These are phyloP conservation scores for Luidia sarsii DNA, from an alignment of 53 echinoderm and acorn worm species.

Conservation along the genomic window DNA sequence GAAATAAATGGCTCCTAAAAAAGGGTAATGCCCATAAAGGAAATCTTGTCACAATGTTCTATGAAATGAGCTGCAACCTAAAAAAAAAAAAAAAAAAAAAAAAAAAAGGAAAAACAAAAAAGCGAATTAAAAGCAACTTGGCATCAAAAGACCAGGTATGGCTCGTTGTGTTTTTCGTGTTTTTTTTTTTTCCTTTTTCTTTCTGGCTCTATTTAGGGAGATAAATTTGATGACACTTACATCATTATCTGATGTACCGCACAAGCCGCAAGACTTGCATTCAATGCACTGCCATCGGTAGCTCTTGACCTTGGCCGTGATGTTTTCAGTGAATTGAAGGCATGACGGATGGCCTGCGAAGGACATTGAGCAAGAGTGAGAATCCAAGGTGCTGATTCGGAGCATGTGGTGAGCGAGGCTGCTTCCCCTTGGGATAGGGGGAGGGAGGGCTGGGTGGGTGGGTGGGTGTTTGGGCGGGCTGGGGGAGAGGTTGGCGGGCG, in stretches of 20 bases:
- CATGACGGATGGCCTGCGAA: slow-evolving; percentile 94
- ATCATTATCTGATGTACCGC: slow-evolving; percentile 99
- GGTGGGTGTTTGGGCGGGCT: no score
- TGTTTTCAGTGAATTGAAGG: slow-evolving; percentile 95
- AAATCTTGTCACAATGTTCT: no score
- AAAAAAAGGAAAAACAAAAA: no score
- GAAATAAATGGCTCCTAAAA: no score
- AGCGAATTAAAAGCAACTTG: no score
- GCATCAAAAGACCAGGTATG: no score
- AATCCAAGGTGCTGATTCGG: background rate
- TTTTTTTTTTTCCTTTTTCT: background rate
- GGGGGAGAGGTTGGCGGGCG: no score
- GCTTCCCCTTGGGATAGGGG: background rate
- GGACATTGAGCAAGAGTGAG: background rate
- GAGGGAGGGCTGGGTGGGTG: no score
- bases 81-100: no score
- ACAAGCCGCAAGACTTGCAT: slow-evolving; percentile 99
- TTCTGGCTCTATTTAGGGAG: background rate
- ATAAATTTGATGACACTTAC: slow-evolving; percentile 64
- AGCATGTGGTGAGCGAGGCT: background rate
- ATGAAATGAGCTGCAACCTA: no score
- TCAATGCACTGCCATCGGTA: slow-evolving; percentile 99
- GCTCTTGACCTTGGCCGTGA: slow-evolving; percentile 97
- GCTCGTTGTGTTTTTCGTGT: background rate
- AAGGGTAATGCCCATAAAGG: no score